These are phyloP conservation scores for Colinus virginianus DNA, from an alignment of 2,113 vertebrate genomes.

Conservation along the genomic window DNA sequence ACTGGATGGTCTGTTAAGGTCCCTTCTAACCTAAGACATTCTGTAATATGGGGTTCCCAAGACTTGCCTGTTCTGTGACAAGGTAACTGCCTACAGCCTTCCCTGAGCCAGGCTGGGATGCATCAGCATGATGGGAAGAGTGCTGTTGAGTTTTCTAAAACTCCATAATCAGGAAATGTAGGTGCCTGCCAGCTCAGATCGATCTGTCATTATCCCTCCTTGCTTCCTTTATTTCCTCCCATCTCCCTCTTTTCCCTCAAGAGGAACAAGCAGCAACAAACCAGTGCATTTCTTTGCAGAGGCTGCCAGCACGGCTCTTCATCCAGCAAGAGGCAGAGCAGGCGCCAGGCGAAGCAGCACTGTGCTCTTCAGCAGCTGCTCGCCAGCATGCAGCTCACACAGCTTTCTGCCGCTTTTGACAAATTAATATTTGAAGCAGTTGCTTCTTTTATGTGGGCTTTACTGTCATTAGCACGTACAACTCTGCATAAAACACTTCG, in stretches of 20 bases:
- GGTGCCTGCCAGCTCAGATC: not conserved
- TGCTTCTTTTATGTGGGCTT: slow-evolving; percentile 63
- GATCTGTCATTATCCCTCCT: not conserved
- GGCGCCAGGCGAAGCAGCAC: accelerated
- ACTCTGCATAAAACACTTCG: slow-evolving; percentile 40
- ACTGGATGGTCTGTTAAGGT: too few relatives aligned
- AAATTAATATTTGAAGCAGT: slow-evolving; percentile 58
- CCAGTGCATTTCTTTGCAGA: not conserved
- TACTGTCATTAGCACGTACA: slow-evolving; percentile 61
- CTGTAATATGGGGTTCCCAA: not conserved
- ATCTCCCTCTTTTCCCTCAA: not conserved
- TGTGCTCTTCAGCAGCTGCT: not conserved
- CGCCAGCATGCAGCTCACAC: not conserved
- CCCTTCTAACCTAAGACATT: too few relatives aligned
- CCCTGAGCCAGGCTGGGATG: not conserved
- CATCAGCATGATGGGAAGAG: not conserved
- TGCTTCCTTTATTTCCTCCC: accelerated
- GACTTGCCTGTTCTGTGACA: not conserved
- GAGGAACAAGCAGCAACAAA: not conserved
- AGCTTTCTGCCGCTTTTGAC: not conserved
- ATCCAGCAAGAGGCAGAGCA: accelerated
- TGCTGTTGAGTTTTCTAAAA: not conserved
- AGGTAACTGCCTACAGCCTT: not conserved
- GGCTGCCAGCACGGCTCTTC: not conserved
- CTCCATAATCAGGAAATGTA: accelerated